Conservation (phyloP, 2,113 vertebrate species). For the Calyptomena viridis region DNA sequence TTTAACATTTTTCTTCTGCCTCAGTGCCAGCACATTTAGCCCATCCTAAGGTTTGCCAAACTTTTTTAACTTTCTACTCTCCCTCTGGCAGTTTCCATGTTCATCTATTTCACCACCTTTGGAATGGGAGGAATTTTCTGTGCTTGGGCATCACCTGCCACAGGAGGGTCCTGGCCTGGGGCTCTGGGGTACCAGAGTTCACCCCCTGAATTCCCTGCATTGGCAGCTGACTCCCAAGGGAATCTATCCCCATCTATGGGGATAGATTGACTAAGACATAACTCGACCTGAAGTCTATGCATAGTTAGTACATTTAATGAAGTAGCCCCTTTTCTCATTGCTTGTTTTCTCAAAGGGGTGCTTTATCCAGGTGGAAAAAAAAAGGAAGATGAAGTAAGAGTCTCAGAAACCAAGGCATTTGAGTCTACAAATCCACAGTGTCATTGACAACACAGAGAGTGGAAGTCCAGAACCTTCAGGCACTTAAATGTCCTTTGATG, state of each 20-base stretch:
- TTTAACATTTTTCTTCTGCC: accelerated
- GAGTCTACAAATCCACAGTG: not conserved
- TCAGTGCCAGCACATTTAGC: not conserved
- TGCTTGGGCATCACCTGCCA: not conserved
- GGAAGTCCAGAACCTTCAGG: not conserved
- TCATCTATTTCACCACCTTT: not conserved
- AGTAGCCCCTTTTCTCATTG: not conserved
- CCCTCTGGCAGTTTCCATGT: not conserved
- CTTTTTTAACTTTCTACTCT: accelerated
- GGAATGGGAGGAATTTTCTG: not conserved
- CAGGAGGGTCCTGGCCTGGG: not conserved
- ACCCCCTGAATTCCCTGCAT: not conserved
- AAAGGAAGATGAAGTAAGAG: not conserved
- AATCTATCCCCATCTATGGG: too few relatives aligned
- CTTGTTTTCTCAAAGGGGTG: not conserved
- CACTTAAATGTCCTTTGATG: not conserved
- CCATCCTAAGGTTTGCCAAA: not conserved
- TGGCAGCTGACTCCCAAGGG: not conserved
- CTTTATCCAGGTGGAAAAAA: not conserved
- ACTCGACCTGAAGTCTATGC: not conserved
- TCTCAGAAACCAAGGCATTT: not conserved
- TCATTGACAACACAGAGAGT: not conserved
- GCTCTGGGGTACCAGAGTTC: not conserved
- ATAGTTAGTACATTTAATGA: not conserved
- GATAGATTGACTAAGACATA: too few relatives aligned